Evolutionary conservation across 2,797 vertebrate genomes (phyloP).

Genomic region (Balearica regulorum): DNA sequence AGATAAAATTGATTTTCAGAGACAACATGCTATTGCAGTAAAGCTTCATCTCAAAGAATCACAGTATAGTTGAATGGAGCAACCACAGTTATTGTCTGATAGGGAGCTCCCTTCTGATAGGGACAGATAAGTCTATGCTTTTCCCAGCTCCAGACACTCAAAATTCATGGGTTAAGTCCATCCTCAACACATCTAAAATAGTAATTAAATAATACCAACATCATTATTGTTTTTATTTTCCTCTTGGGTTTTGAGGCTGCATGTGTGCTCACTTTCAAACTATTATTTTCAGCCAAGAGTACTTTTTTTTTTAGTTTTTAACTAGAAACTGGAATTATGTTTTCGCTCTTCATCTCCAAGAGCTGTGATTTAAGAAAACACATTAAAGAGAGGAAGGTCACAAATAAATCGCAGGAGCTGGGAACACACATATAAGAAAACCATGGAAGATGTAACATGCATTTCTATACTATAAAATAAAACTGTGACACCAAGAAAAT

Average conservation of each 20-base stretch:
- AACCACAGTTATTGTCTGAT: background rate
- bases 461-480: background rate
- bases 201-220: background rate
- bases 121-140: background rate
- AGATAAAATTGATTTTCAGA: background rate
- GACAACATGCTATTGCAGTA: background rate
- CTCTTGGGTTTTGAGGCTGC: background rate
- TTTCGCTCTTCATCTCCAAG: background rate
- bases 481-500: background rate
- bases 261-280: background rate
- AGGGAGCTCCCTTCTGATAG: background rate
- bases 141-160: background rate
- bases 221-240: background rate
- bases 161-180: background rate
- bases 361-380: background rate
- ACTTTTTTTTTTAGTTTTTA: background rate
- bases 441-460: background rate
- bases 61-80: background rate
- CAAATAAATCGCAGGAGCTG: background rate
- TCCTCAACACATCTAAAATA: background rate
- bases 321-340: background rate
- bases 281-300: background rate
- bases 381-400: background rate
- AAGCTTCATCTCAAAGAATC: background rate
- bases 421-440: background rate